Evolutionary conservation across 2,113 vertebrate genomes (phyloP), one percentile per base, ranked within the genome.

Genomic region (Ochotona princeps): DNA sequence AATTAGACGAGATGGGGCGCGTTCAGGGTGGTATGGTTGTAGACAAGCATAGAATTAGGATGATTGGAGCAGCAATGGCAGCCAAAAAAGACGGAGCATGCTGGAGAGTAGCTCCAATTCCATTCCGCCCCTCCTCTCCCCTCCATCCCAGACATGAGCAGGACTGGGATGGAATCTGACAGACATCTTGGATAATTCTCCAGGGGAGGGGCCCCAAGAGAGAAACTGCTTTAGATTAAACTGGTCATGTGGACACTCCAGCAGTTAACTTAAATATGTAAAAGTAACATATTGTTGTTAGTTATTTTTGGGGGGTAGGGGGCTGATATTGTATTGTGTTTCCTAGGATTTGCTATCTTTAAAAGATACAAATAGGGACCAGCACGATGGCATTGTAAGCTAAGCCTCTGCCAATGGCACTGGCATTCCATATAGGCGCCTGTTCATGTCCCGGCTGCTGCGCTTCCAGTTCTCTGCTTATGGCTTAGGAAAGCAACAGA

Each of bases 301-400:
- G 90, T 70, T 60, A 32, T 72, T 61, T 76, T 89, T 66, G 81
- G 67, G 63, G 81, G 54, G 84, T 79, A 4, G 30, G n/a, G 54
- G 47, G 57, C 38, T 6, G 26, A 75, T 61, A 93, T 18, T 66
- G 1, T 74, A 51, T 88, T 60, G 32, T 44, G 69, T 72, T 84
- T 85, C 81, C 74, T 78, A 89, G 30, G 13, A 74, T 78, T 93
- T 44, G 35, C 75, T 84, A 28, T 88, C 66, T 87, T 92, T 79
- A 74, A 94, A 87, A 84, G 78, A 83, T 73, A 61, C 3, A 3
- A 57, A 57, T 57, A n/a, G n/a, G n/a, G n/a, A n/a, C n/a, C n/a
- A n/a, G 54, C 38, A 44, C 6, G 38, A 44, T 44, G 38, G 38
- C 38, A 44, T 44, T 44, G 38, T 44, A 44, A 44, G 38, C 38